phyloP scores from a whole-genome alignment of 2,888 invertebrate species.

The Dione vanillae region DNA sequence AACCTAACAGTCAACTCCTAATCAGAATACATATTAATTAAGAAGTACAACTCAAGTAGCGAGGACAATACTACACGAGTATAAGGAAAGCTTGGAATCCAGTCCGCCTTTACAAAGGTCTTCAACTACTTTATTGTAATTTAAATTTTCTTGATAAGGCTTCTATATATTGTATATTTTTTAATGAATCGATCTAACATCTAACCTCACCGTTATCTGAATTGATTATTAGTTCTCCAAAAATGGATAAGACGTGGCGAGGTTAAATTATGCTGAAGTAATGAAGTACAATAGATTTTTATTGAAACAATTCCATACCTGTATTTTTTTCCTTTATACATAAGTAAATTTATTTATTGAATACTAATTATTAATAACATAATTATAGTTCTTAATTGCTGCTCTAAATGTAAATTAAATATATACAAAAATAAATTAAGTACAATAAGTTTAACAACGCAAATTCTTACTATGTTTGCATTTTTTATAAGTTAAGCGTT shows the following conservation, averaged over 20 bases:
- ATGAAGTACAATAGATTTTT: neutral
- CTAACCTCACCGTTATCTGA: constrained; percentile 1
- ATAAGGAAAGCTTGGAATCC: constrained; percentile 27
- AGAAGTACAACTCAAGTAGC: neutral
- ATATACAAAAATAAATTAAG: no score
- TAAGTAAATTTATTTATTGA: no score
- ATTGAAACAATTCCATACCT: no score
- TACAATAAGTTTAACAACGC: no score
- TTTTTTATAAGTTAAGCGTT: neutral
- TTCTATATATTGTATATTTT: neutral
- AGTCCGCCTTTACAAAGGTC: constrained; percentile 26
- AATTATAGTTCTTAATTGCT: no score
- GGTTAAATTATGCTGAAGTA: neutral
- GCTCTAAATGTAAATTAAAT: no score
- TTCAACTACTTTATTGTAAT: constrained; percentile 16
- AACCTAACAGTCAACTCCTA: no score
- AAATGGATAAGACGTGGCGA: constrained; percentile 5
- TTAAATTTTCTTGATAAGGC: constrained; percentile 18
- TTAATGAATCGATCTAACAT: constrained; percentile 8
- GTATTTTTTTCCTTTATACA: no score
- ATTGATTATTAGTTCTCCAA: constrained; percentile 6
- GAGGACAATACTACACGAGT: constrained; percentile 4
- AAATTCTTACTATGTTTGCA: neutral
- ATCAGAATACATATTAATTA: no score
- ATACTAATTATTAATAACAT: no score